phyloP scores from a whole-genome alignment of 2,113 vertebrate species.

The Fregetta grallaria region DNA sequence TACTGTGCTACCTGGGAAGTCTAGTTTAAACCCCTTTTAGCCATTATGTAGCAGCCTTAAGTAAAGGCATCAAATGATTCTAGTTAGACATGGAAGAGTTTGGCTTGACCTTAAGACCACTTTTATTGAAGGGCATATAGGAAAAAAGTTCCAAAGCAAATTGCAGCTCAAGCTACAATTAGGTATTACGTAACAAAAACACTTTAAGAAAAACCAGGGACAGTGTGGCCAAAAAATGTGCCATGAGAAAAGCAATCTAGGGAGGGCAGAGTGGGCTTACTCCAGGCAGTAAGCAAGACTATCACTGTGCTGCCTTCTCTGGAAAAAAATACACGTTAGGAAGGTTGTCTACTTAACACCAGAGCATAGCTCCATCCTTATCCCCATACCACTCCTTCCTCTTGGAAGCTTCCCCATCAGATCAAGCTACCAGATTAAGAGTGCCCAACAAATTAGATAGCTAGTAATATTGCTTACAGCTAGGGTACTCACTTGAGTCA shows the following conservation, averaged over 20 bases:
- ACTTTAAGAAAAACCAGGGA: not conserved
- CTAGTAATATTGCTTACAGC: not conserved
- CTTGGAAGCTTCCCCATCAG: not conserved
- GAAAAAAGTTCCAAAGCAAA: not conserved
- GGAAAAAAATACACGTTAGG: not conserved
- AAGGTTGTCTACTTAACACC: not conserved
- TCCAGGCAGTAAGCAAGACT: not conserved
- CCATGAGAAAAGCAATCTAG: not conserved
- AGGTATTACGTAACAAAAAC: not conserved
- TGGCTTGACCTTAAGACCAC: not conserved
- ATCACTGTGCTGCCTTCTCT: not conserved
- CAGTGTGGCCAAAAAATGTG: accelerated
- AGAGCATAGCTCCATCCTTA: not conserved
- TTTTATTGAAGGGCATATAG: not conserved
- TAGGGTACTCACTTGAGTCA: not conserved
- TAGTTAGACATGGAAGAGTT: not conserved
- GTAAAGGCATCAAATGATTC: not conserved
- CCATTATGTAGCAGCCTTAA: not conserved
- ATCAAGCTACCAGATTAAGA: not conserved
- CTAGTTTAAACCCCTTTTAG: not conserved
- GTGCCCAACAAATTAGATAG: not conserved
- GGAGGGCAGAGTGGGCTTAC: not conserved
- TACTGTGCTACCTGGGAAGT: not conserved
- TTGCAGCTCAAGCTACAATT: not conserved
- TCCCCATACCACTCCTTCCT: not conserved